These are phyloP conservation scores for Eriosoma lanigerum DNA, from an alignment of 1,140 invertebrate genomes.

Conservation along the genomic window DNA sequence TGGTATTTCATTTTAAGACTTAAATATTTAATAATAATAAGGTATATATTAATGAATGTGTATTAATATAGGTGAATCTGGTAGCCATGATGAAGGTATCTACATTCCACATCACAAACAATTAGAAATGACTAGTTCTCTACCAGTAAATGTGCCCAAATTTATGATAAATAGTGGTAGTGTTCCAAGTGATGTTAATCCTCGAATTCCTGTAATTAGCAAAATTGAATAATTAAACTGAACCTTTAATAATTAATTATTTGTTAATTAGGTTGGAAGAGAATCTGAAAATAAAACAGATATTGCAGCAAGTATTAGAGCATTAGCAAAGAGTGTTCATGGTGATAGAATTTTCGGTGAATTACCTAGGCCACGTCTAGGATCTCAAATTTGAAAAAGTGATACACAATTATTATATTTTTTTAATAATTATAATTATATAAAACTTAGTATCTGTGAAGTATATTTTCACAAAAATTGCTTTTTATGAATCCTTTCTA, in stretches of 20 bases:
- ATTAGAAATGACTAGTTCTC: slow-evolving; percentile 26
- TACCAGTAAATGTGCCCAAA: slow-evolving; percentile 26
- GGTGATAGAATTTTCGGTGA: slow-evolving; percentile 82
- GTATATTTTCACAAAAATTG: slow-evolving; percentile 18
- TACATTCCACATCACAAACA: slow-evolving; percentile 27
- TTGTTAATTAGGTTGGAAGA: slow-evolving; percentile 8
- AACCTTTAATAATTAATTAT: neutral
- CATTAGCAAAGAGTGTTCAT: slow-evolving; percentile 80
- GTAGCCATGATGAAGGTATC: slow-evolving; percentile 45
- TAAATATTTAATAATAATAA: too few species aligned
- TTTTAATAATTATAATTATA: slow-evolving; percentile 33
- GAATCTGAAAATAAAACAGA: slow-evolving; percentile 58
- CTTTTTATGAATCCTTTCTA: neutral
- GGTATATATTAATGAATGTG: too few species aligned
- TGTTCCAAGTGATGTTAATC: slow-evolving; percentile 36
- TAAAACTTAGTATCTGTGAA: slow-evolving; percentile 15
- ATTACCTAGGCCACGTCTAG: slow-evolving; percentile 76
- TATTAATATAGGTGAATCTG: slow-evolving; percentile 19
- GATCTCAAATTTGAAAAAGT: slow-evolving; percentile 71
- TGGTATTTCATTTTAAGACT: slow-evolving; percentile 57
- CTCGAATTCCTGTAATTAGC: slow-evolving; percentile 20
- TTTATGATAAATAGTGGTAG: slow-evolving; percentile 37
- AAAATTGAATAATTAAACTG: neutral
- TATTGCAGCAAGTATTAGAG: slow-evolving; percentile 84
- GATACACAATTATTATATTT: neutral